phyloP scores from a whole-genome alignment of 2,113 vertebrate species.

The Proterorhinus semilunaris region DNA sequence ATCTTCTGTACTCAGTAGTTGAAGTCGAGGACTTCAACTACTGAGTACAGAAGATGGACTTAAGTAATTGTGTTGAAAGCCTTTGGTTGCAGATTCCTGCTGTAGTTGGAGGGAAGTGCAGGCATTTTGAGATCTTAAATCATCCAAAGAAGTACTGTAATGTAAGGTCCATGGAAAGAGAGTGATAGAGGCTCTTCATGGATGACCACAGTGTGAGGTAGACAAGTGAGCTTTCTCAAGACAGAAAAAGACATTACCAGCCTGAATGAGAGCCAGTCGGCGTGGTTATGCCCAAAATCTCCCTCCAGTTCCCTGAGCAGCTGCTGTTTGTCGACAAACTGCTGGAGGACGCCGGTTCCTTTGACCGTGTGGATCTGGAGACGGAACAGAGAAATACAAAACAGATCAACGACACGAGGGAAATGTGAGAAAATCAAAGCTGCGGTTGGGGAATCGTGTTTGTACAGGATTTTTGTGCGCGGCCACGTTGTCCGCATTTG shows the following conservation, averaged over 20 bases:
- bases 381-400: background rate
- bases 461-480: background rate
- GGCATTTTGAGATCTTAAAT: too few species aligned
- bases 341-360: conserved; percentile 76
- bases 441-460: background rate
- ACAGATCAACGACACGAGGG: background rate
- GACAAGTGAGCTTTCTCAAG: background rate
- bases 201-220: too few species aligned
- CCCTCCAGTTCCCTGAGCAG: conserved; percentile 78
- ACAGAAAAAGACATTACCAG: conserved; percentile 64
- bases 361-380: conserved; percentile 73
- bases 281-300: conserved; percentile 75
- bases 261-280: conserved; percentile 82
- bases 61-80: too few species aligned
- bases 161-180: too few species aligned
- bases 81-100: too few species aligned
- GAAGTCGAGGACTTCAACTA: too few species aligned
- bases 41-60: too few species aligned
- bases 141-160: too few species aligned
- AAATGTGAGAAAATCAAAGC: background rate
- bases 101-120: too few species aligned
- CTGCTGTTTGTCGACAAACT: conserved; percentile 81
- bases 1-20: too few species aligned
- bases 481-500: background rate
- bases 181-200: too few species aligned